A percentile compares a stretch with the other conserved stretches of the same genome.
Conservation (phyloP, 2,888 invertebrate species). For the Spilosoma lubricipeda region DNA sequence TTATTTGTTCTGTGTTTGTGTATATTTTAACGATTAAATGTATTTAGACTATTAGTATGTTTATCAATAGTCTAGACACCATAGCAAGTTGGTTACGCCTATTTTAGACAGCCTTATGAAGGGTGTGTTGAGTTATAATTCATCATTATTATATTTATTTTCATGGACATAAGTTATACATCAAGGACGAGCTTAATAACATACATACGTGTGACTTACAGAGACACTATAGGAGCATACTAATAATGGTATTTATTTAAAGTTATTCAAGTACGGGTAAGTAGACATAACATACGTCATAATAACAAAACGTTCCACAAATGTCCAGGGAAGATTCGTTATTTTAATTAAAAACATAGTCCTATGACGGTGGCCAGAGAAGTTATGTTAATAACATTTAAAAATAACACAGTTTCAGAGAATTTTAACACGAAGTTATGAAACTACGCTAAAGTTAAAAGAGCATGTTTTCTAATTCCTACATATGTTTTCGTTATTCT, state of each 20-base stretch:
- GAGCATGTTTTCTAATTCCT: background rate
- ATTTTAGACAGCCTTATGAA: background rate
- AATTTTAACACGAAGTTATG: background rate
- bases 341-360: conserved; percentile 13
- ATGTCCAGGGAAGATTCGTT: conserved; percentile 2
- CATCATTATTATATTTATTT: background rate
- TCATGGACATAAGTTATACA: background rate
- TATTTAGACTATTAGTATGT: background rate
- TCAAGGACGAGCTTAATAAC: background rate
- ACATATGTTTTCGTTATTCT: background rate
- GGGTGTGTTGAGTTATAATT: background rate
- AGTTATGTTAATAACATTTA: background rate
- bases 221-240: background rate
- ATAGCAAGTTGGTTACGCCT: too few relatives aligned
- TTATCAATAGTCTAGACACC: background rate
- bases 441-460: background rate
- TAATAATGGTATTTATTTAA: background rate
- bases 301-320: conserved; percentile 1
- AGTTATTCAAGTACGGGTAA: background rate
- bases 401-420: background rate
- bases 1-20: background rate
- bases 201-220: background rate
- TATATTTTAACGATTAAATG: background rate
- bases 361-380: conserved; percentile 4
- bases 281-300: background rate